Conservation (phyloP, 2,113 vertebrate genomes). For the Carollia perspicillata region DNA sequence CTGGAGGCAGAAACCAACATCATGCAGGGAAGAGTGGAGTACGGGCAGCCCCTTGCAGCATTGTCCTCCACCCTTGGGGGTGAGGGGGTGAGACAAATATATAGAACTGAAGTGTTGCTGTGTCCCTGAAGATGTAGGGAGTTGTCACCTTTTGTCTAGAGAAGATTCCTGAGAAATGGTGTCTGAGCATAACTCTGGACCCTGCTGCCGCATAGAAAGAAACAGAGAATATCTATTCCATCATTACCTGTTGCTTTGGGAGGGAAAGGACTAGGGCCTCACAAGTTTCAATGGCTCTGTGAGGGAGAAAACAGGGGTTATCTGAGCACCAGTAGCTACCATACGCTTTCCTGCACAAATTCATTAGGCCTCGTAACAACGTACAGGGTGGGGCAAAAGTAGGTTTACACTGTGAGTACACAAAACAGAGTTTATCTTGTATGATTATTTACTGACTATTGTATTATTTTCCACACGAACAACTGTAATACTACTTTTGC, state of each 20-base stretch:
- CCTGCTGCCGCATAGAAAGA: background rate
- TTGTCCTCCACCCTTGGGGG: too few relatives aligned
- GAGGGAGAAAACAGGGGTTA: background rate
- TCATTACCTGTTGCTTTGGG: background rate
- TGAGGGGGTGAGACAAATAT: background rate
- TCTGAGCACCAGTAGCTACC: background rate
- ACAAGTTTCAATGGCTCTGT: background rate
- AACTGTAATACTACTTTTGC: background rate
- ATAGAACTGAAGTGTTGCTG: background rate
- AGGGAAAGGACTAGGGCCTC: background rate
- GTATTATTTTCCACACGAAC: background rate
- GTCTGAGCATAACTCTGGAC: background rate
- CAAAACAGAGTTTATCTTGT: too few relatives aligned
- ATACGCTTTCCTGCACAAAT: background rate
- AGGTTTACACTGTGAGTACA: too few relatives aligned
- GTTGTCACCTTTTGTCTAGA: background rate
- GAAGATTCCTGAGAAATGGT: background rate
- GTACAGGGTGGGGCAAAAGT: background rate
- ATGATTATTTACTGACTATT: too few relatives aligned
- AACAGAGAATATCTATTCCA: background rate
- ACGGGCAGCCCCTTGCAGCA: background rate
- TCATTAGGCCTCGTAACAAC: background rate
- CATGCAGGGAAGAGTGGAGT: background rate
- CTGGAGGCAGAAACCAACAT: background rate
- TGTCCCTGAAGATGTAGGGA: background rate